These are phyloP conservation scores for Siderastrea siderea DNA, from an alignment of 92 coral and sea anemone genomes.

Conservation along the genomic window DNA sequence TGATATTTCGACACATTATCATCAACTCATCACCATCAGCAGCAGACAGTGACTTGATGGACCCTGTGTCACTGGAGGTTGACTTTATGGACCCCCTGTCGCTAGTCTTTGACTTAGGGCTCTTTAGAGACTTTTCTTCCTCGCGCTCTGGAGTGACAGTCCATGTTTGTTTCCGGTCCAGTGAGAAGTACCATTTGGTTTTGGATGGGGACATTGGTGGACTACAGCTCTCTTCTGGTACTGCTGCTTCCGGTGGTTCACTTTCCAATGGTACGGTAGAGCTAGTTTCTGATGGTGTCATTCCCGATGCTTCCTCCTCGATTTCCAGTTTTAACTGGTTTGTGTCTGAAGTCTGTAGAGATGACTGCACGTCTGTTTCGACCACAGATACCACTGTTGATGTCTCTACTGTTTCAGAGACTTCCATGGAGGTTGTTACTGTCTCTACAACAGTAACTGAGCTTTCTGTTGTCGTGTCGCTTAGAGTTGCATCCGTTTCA, in stretches of 20 bases:
- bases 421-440: neutral
- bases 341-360: slow-evolving; percentile 12
- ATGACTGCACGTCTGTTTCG: neutral
- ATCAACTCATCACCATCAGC: slow-evolving; percentile 82
- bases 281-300: neutral
- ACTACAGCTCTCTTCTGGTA: neutral
- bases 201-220: slow-evolving; percentile 39
- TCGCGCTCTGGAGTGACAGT: slow-evolving; percentile 34
- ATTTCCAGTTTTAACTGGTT: too few relatives aligned
- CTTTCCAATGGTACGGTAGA: neutral
- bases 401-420: slow-evolving; percentile 20
- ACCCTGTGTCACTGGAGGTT: slow-evolving; percentile 3
- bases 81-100: slow-evolving; percentile 10
- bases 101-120: slow-evolving; percentile 1
- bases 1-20: slow-evolving; percentile 79
- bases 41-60: slow-evolving; percentile 7
- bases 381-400: slow-evolving; percentile 26
- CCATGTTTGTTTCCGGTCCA: slow-evolving; percentile 72
- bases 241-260: neutral
- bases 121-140: slow-evolving; percentile 1
- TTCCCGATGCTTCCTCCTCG: neutral
- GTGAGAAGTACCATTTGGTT: slow-evolving; percentile 75
- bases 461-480: slow-evolving; percentile 20
- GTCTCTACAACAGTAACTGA: slow-evolving; percentile 15
- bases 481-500: slow-evolving; percentile 10